Evolutionary conservation across 2,797 vertebrate genomes (phyloP), one percentile per base, ranked within the genome.

Genomic region (Intellagama lesueurii): DNA sequence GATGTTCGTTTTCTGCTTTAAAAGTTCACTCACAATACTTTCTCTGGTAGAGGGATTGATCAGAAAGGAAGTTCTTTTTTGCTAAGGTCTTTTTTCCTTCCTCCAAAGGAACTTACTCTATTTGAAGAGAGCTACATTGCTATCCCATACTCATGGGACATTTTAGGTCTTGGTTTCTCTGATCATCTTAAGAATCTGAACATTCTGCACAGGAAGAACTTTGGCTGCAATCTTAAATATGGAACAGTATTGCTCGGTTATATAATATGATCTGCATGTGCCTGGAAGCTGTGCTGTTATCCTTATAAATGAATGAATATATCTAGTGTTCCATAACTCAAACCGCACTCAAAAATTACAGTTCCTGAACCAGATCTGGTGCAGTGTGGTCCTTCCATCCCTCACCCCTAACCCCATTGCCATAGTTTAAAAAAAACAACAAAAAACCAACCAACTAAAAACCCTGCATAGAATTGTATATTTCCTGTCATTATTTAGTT

Each of bases 401-500:
- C 32, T 6, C 52, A 28, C 5, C 79, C 2, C n/a, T 5, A 3
- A 14, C 24, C 75, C 22, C 16, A 75, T 17, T 75, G 19, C n/a
- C 76, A n/a, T 26, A 26, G 7, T 32, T 64, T 40, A 7, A 47
- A 68, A 47, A 17, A 28, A 24, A 24, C 19, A 22, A 12, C 6
- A 40, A 75, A 40, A 70, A 12, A n/a, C n/a, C n/a, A 11, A 40
- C 80, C 68, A 64, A 32, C 52, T 8, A 28, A 26, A 75, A 77
- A 77, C 9, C 24, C 35, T 85, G 11, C 11, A 26, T 56, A 70
- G 8, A 2, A 26, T n/a, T 85, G 49, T 66, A 17, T 87, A 32
- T 86, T 91, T 91, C 86, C 89, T 90, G 44, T 77, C n/a, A 30
- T 0, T 91, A 1, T 93, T 90, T 91, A 24, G 32, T 40, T 92